Percentiles rank a stretch among this genome's conserved stretches.
Evolutionary conservation across 2,113 vertebrate species (phyloP).

Genomic region (Nibea albiflora): DNA sequence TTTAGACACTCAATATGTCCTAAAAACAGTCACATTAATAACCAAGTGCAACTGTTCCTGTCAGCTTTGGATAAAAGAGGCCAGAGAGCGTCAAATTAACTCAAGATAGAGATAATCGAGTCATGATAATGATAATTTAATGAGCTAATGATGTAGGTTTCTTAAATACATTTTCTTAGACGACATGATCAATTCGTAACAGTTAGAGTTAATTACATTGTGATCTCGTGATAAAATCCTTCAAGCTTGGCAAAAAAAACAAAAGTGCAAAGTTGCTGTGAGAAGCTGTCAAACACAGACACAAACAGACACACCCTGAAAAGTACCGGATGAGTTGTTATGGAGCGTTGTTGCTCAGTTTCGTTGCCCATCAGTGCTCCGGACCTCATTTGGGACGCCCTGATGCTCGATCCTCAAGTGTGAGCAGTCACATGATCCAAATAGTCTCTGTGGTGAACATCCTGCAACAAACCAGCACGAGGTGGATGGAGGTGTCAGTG

Average conservation of each 20-base stretch:
- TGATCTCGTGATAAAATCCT: background rate
- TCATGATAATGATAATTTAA: background rate
- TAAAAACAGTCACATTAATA: background rate
- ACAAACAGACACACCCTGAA: background rate
- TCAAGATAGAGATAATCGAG: background rate
- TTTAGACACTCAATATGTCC: background rate
- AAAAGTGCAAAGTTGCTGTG: conserved; percentile 32
- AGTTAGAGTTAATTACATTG: background rate
- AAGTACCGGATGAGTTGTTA: background rate
- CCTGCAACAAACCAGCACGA: background rate
- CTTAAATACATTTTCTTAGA: background rate
- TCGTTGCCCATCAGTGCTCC: conserved; percentile 23
- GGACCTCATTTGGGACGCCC: conserved; percentile 18
- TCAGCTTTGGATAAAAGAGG: background rate
- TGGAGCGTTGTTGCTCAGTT: background rate
- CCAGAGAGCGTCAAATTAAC: background rate
- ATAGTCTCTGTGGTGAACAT: background rate
- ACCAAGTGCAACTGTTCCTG: background rate
- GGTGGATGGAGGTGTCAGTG: conserved; percentile 54
- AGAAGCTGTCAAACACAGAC: conserved; percentile 20
- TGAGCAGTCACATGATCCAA: background rate
- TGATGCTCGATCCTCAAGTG: background rate
- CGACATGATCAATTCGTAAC: background rate
- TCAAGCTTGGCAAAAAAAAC: background rate
- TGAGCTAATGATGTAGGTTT: background rate